Percentiles rank a stretch among this genome's conserved stretches.
Evolutionary conservation across 2,113 vertebrate genomes (phyloP).

Genomic region (Columbina picui): DNA sequence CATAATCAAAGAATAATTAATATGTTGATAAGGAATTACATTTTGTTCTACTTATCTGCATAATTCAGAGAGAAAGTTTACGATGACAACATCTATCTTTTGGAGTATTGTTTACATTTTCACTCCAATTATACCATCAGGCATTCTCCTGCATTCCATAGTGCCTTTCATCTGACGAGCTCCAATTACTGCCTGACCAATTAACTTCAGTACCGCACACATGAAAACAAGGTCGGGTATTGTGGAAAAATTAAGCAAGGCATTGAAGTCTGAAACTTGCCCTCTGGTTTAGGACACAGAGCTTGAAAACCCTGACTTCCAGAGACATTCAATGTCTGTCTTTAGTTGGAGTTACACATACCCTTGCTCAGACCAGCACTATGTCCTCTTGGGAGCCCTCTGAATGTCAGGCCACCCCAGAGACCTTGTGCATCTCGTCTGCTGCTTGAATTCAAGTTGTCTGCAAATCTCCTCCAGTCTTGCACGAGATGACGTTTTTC

Average conservation of each 20-base stretch:
- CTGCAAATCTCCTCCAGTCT: background rate
- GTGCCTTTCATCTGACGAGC: constrained; percentile 19
- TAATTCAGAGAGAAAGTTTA: constrained; percentile 37
- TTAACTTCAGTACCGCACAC: constrained; percentile 16
- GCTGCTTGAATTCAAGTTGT: background rate
- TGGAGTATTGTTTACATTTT: constrained; percentile 26
- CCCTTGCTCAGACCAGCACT: background rate
- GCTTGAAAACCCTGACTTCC: background rate
- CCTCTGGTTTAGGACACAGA: constrained; percentile 10
- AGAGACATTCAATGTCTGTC: background rate
- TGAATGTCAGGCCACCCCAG: background rate
- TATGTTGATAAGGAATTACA: background rate
- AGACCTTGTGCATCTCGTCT: background rate
- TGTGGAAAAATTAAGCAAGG: background rate
- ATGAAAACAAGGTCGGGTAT: background rate
- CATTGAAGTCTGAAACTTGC: constrained; percentile 8
- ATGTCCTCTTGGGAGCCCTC: background rate
- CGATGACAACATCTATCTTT: background rate
- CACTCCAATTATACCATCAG: constrained; percentile 10
- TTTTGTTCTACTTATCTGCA: constrained; percentile 32
- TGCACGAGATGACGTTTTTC: background rate
- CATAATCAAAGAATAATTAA: constrained; percentile 56
- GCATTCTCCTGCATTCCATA: constrained; percentile 39
- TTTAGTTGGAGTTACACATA: background rate
- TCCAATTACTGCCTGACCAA: constrained; percentile 19